Conservation (phyloP, 2,113 vertebrate genomes). For the Elephantulus edwardii region DNA sequence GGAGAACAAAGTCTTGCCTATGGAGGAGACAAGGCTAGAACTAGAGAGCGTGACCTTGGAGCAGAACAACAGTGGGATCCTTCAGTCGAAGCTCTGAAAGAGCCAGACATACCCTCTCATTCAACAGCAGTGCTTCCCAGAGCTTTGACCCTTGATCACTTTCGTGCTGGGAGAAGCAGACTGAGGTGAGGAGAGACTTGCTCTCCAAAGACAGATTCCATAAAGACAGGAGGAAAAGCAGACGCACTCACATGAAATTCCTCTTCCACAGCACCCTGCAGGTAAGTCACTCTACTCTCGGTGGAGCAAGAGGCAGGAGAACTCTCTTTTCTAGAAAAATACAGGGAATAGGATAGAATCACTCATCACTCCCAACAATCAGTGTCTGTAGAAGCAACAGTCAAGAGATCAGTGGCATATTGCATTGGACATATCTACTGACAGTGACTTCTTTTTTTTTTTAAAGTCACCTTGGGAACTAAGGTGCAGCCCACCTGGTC, state of each 20-base stretch:
- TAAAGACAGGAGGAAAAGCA: neutral
- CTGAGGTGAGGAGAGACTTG: neutral
- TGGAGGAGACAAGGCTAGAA: neutral
- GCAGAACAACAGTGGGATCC: too few relatives aligned
- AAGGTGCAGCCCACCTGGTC: neutral
- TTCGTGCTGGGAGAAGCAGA: neutral
- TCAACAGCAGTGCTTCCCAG: accelerated
- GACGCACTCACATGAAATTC: accelerated
- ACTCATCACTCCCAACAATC: neutral
- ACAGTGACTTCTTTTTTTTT: too few relatives aligned
- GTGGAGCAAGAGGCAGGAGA: neutral
- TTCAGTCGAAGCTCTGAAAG: neutral
- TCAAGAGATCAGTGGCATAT: neutral
- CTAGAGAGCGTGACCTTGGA: neutral
- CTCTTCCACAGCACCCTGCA: neutral
- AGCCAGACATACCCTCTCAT: neutral
- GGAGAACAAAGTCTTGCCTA: neutral
- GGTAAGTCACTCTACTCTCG: neutral
- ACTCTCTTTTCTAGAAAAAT: neutral
- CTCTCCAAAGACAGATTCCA: neutral
- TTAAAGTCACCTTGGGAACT: neutral
- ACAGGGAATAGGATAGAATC: neutral
- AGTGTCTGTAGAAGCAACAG: neutral
- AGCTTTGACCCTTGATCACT: too few relatives aligned
- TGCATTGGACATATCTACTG: neutral